Conservation (phyloP, 2,888 invertebrate genomes). For the Acanthosepion lycidas region DNA sequence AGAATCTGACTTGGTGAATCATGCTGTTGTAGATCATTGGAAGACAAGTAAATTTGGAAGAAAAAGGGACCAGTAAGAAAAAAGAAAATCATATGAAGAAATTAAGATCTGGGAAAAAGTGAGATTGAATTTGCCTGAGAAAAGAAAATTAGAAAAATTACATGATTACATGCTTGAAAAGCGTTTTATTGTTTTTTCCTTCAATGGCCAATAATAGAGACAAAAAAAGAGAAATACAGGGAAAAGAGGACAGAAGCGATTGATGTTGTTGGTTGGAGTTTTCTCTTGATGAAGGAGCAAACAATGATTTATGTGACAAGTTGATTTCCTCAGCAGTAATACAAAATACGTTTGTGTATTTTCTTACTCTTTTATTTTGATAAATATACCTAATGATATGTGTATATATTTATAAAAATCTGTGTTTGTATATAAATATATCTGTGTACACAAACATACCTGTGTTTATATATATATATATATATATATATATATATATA, state of each 20-base stretch:
- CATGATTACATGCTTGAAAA: slow-evolving; percentile 17
- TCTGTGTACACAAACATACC: not conserved
- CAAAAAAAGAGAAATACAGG: not conserved
- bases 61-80: not conserved
- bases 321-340: not conserved
- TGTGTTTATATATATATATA: not conserved
- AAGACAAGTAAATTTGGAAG: not conserved
- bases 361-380: not conserved
- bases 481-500: not conserved
- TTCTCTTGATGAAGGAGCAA: not conserved
- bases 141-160: not conserved
- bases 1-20: not conserved
- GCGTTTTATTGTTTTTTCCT: not conserved
- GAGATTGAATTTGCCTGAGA: not conserved
- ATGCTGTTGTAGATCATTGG: not conserved
- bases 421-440: not conserved
- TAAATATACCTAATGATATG: not conserved
- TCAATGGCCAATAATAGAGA: not conserved
- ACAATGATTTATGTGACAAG: not conserved
- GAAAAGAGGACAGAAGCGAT: not conserved
- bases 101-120: too few relatives aligned
- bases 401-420: not conserved
- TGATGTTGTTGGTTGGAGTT: not conserved
- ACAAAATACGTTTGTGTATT: not conserved
- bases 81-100: not conserved